phyloP scores from a whole-genome alignment of 1,140 invertebrate species.

The Halictus rubicundus region DNA sequence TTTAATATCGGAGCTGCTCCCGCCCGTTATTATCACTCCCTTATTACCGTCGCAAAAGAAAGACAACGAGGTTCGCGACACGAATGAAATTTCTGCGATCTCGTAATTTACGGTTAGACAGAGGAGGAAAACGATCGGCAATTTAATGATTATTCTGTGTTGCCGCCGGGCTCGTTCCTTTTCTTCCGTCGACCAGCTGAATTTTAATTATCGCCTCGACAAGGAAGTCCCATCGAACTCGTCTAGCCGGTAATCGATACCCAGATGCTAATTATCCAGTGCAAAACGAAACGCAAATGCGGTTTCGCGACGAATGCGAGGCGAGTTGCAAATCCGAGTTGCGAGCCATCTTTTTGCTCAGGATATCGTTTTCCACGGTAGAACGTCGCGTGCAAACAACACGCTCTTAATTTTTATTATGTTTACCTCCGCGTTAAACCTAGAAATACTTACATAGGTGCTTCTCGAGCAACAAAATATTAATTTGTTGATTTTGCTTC shows the following conservation, averaged over 20 bases:
- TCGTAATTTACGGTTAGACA: slow-evolving; percentile 28
- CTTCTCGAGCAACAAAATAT: no score
- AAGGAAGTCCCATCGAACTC: slow-evolving; percentile 13
- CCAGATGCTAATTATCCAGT: slow-evolving; percentile 16
- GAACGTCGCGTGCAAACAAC: no score
- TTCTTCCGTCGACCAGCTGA: neutral
- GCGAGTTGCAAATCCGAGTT: no score
- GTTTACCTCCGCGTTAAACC: no score
- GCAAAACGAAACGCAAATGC: neutral
- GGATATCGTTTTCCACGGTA: no score
- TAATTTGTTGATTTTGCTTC: no score
- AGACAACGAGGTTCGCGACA: slow-evolving; percentile 24
- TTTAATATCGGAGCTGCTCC: slow-evolving; percentile 64
- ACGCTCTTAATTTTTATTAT: no score
- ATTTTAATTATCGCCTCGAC: slow-evolving; percentile 32
- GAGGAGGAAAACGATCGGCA: slow-evolving; percentile 30
- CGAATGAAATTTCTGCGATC: slow-evolving; percentile 13
- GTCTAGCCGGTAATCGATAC: slow-evolving; percentile 28
- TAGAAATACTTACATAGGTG: no score
- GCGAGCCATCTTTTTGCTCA: no score
- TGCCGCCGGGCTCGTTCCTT: neutral
- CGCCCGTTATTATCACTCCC: slow-evolving; percentile 59
- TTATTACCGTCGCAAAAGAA: slow-evolving; percentile 54
- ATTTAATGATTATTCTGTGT: slow-evolving; percentile 28
- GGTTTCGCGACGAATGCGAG: neutral